phyloP scores from a whole-genome alignment of 2,888 invertebrate genomes.

The Nebria brevicollis region DNA sequence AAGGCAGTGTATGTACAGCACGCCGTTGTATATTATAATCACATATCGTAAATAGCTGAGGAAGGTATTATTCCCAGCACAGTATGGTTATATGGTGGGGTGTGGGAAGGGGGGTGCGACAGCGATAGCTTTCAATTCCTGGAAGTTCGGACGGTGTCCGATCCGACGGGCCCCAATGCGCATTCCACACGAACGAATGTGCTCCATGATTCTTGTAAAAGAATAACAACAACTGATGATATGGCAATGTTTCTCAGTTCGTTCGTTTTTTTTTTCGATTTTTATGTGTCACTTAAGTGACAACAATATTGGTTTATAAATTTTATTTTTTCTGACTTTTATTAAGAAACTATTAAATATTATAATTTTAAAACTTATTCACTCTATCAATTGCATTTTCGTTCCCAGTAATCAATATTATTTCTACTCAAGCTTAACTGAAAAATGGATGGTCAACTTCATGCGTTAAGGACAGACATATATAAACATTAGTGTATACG shows the following conservation, averaged over 20 bases:
- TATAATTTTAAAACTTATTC: too few species aligned
- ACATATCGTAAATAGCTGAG: conserved; percentile 1
- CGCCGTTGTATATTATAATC: background rate
- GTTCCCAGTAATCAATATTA: too few species aligned
- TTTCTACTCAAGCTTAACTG: too few species aligned
- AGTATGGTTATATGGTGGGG: background rate
- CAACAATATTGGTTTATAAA: background rate
- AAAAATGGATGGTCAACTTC: too few species aligned
- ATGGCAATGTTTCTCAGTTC: background rate
- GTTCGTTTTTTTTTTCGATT: background rate
- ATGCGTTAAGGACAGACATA: too few species aligned
- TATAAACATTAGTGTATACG: too few species aligned
- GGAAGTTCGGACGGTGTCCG: background rate
- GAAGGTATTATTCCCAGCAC: background rate
- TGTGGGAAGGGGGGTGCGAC: background rate
- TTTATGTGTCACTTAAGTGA: background rate
- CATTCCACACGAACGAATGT: background rate
- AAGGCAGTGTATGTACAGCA: background rate
- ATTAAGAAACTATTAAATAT: too few species aligned
- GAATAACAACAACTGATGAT: background rate
- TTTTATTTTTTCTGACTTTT: background rate
- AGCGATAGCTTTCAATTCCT: background rate
- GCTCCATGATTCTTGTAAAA: background rate
- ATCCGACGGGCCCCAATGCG: background rate
- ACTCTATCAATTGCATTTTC: too few species aligned